These are phyloP conservation scores for Moxostoma hubbsi DNA, from an alignment of 2,797 vertebrate species.

Conservation along the genomic window DNA sequence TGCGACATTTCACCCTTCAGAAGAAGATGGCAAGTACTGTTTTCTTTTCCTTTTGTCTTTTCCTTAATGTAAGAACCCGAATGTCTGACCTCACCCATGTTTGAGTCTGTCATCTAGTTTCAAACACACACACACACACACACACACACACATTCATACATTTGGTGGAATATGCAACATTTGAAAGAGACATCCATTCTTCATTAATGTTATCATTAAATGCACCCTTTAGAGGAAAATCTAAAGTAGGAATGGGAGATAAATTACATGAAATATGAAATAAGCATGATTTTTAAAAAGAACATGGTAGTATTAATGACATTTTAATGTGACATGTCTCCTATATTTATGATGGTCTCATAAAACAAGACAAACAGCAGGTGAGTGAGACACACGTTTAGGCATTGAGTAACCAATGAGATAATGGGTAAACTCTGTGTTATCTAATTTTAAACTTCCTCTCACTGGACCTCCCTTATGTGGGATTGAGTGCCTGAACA, in stretches of 20 bases:
- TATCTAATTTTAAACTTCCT: slow-evolving; percentile 1
- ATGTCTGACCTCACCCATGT: slow-evolving; percentile 1
- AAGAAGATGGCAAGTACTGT: slow-evolving; percentile 78
- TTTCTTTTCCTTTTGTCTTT: slow-evolving; percentile 67
- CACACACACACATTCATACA: too few relatives aligned
- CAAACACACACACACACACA: background rate
- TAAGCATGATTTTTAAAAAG: too few relatives aligned
- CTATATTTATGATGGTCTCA: too few relatives aligned
- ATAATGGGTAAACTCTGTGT: slow-evolving; percentile 2
- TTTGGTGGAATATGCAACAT: too few relatives aligned
- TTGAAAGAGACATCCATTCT: too few relatives aligned
- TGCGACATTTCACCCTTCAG: slow-evolving; percentile 83
- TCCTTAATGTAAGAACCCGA: slow-evolving; percentile 79
- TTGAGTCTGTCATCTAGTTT: background rate
- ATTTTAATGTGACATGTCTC: too few relatives aligned
- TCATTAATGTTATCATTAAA: too few relatives aligned
- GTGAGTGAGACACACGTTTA: background rate
- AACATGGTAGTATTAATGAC: too few relatives aligned
- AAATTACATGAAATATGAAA: too few relatives aligned
- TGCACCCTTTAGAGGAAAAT: too few relatives aligned
- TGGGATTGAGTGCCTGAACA: slow-evolving; percentile 27
- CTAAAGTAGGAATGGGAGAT: too few relatives aligned
- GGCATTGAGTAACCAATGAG: background rate
- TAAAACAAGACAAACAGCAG: too few relatives aligned
- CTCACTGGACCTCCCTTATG: background rate